Evolutionary conservation across 1,140 invertebrate genomes (phyloP).

Genomic region (Globodera ellingtonae): DNA sequence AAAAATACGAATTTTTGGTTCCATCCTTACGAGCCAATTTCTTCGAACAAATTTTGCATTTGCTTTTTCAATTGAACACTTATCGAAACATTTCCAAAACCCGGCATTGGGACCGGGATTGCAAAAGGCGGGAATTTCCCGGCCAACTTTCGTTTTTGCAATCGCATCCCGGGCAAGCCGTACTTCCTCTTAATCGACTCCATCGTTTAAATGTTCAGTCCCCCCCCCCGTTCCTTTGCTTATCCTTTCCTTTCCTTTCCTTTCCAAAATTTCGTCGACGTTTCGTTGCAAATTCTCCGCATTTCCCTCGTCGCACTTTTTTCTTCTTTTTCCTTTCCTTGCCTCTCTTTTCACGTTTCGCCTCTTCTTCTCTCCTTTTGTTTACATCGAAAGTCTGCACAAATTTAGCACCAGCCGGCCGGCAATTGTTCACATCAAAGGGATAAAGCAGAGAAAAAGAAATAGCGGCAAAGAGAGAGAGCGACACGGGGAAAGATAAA

Average conservation of each 20-base stretch:
- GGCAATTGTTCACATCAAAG: constrained; percentile 13
- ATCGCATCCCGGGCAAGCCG: background rate
- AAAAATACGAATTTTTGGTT: too few species aligned
- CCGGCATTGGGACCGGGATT: too few species aligned
- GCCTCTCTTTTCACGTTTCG: background rate
- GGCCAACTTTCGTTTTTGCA: background rate
- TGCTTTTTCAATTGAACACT: too few species aligned
- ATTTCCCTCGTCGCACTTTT: background rate
- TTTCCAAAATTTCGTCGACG: background rate
- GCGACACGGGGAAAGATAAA: background rate
- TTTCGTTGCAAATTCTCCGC: constrained; percentile 3
- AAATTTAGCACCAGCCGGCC: constrained; percentile 5
- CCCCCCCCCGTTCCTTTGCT: background rate
- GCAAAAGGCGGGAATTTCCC: too few species aligned
- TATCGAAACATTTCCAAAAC: too few species aligned
- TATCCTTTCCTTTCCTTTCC: background rate
- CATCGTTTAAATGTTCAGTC: background rate
- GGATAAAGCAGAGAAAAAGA: constrained; percentile 17
- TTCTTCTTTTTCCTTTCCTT: background rate
- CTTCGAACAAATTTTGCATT: too few species aligned
- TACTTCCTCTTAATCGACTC: background rate
- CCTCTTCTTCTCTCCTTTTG: background rate
- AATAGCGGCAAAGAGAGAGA: background rate
- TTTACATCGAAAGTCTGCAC: background rate
- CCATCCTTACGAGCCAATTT: too few species aligned